Conservation (phyloP, 2,797 vertebrate genomes). For the Ambastaia sidthimunki region DNA sequence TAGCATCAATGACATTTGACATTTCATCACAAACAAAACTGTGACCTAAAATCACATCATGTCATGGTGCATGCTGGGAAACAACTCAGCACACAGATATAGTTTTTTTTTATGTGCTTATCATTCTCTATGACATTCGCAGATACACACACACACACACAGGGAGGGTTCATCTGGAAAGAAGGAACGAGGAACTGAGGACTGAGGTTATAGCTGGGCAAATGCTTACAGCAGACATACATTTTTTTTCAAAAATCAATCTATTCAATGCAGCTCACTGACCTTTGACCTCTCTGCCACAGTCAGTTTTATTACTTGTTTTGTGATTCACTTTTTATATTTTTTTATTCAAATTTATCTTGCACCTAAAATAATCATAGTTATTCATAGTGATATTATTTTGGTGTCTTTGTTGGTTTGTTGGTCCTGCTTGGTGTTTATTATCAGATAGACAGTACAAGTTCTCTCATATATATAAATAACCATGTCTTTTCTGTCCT, state of each 20-base stretch:
- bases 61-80: slow-evolving; percentile 22
- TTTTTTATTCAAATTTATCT: no score
- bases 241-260: slow-evolving; percentile 31
- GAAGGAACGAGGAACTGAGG: no score
- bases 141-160: no score
- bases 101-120: no score
- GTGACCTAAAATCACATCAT: no score
- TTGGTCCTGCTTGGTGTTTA: not conserved
- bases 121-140: no score
- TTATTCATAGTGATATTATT: not conserved
- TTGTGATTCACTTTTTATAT: no score
- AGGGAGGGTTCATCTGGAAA: no score
- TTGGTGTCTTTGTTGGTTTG: not conserved
- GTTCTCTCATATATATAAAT: not conserved
- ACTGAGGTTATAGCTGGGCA: slow-evolving; percentile 4
- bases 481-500: not conserved
- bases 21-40: no score
- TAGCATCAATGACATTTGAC: no score
- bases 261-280: slow-evolving; percentile 4
- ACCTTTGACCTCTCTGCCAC: slow-evolving; percentile 35
- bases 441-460: not conserved
- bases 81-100: no score
- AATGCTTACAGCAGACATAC: slow-evolving; percentile 37
- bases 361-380: no score
- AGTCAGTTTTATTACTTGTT: not conserved